phyloP scores from a whole-genome alignment of 2,113 vertebrate genomes.

The Mellivora capensis region DNA sequence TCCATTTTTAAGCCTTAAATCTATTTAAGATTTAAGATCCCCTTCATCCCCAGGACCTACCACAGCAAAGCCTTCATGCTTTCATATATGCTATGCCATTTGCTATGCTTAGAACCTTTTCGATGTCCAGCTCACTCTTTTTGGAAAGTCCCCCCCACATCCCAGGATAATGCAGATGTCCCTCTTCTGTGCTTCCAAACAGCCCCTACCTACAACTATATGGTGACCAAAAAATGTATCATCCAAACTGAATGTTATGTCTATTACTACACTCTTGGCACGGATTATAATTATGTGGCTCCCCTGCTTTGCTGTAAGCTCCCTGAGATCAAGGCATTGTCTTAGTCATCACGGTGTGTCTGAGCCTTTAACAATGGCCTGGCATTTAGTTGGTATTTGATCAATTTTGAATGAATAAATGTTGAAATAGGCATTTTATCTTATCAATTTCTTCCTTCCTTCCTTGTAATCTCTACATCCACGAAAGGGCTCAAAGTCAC shows the following conservation, averaged over 20 bases:
- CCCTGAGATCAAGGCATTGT: neutral
- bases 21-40: constrained; percentile 34
- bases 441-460: neutral
- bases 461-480: neutral
- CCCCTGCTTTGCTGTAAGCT: neutral
- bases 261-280: neutral
- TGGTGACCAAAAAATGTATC: neutral
- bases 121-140: neutral
- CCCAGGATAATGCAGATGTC: neutral
- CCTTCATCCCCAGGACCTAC: neutral
- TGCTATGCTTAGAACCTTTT: neutral
- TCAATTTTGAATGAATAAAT: constrained; percentile 29
- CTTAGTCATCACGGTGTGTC: neutral
- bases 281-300: neutral
- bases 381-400: neutral
- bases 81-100: neutral
- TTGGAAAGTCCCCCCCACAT: neutral
- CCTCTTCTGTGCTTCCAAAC: neutral
- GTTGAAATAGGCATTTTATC: neutral
- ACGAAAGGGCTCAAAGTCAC: neutral
- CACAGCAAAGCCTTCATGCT: neutral
- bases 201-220: neutral
- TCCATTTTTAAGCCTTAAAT: constrained; percentile 20
- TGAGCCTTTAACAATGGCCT: neutral
- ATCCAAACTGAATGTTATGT: neutral